Percentiles rank a stretch among this genome's conserved stretches.
Conservation (phyloP, 2,888 invertebrate genomes). For the Oasisia sp. region DNA sequence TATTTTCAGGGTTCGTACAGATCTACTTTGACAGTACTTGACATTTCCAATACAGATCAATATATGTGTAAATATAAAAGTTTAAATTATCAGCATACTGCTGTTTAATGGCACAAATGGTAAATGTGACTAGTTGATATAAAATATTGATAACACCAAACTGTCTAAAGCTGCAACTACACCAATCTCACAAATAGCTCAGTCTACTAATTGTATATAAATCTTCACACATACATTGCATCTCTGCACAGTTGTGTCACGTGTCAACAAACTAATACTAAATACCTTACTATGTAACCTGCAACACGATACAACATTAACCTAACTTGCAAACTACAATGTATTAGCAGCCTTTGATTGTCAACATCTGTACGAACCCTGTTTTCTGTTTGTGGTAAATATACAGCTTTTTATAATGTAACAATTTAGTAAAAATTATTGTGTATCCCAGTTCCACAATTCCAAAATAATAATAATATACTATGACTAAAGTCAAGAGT, state of each 20-base stretch:
- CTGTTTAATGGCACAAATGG: background rate
- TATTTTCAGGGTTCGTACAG: slow-evolving; percentile 7
- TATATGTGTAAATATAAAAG: too few species aligned
- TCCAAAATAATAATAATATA: background rate
- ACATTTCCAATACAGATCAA: too few species aligned
- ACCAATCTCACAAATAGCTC: background rate
- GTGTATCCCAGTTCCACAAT: background rate
- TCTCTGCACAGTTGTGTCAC: background rate
- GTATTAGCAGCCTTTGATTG: background rate
- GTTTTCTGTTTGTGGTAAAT: background rate
- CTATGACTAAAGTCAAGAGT: background rate
- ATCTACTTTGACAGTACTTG: background rate
- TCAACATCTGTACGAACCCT: slow-evolving; percentile 3
- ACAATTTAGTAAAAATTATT: background rate
- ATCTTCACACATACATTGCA: background rate
- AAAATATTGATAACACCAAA: background rate
- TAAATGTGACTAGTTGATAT: background rate
- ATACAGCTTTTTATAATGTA: background rate
- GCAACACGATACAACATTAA: background rate
- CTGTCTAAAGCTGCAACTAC: background rate
- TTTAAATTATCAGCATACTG: background rate
- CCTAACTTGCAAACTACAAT: background rate
- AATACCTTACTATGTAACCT: background rate
- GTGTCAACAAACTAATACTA: background rate
- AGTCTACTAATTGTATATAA: background rate